A percentile compares a stretch with the other conserved stretches of the same genome.
Conservation (phyloP, 2,797 vertebrate genomes). For the Harpagifer antarcticus region DNA sequence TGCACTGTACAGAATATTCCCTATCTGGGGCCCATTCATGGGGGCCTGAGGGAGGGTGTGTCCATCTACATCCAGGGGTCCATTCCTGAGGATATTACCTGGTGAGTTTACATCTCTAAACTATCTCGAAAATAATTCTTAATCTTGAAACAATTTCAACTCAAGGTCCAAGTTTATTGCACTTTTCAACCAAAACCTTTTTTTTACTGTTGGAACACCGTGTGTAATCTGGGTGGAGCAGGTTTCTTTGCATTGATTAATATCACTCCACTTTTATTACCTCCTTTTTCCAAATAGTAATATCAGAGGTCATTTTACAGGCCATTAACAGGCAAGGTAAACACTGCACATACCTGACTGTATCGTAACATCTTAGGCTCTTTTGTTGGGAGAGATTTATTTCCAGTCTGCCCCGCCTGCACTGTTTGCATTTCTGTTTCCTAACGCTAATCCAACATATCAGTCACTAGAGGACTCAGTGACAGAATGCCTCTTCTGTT, state of each 20-base stretch:
- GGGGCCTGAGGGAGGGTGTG: constrained; percentile 83
- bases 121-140: not conserved
- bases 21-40: constrained; percentile 82
- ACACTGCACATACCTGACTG: constrained; percentile 30
- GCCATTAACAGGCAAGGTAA: constrained; percentile 26
- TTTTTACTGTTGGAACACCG: constrained; percentile 4
- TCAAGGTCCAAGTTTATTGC: not conserved
- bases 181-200: not conserved
- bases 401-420: not conserved
- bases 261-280: constrained; percentile 13
- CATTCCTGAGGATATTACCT: constrained; percentile 75
- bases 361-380: not conserved
- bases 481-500: not conserved
- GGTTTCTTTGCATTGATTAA: constrained; percentile 9
- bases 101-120: constrained; percentile 64
- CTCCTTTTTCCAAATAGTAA: constrained; percentile 12
- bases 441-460: not conserved
- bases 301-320: constrained; percentile 10
- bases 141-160: not conserved
- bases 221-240: constrained; percentile 60
- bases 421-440: constrained; percentile 29
- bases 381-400: not conserved
- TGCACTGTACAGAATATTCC: constrained; percentile 82
- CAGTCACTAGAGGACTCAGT: not conserved
- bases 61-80: constrained; percentile 88